Evolutionary conservation across 1,140 invertebrate species (phyloP).

Genomic region (Polypedilum vanderplanki): DNA sequence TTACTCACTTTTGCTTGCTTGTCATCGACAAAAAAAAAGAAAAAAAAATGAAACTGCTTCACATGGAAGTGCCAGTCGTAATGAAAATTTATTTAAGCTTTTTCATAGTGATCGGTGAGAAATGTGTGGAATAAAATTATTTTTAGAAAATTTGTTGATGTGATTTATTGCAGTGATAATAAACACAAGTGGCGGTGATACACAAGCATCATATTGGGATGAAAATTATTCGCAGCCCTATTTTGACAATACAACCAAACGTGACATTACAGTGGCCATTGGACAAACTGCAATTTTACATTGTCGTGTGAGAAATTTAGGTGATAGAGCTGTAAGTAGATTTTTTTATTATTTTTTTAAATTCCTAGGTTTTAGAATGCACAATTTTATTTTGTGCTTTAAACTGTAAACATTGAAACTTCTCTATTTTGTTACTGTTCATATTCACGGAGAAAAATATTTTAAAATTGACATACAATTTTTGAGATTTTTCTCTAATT

Average conservation of each 20-base stretch:
- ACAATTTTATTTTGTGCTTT: too few species aligned
- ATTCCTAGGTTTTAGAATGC: too few species aligned
- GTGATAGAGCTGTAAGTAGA: constrained; percentile 74
- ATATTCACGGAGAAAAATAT: too few species aligned
- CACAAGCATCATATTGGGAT: constrained; percentile 36
- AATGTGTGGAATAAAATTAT: background rate
- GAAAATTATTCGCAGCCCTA: constrained; percentile 73
- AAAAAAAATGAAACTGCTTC: background rate
- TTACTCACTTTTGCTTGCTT: background rate
- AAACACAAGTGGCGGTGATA: constrained; percentile 21
- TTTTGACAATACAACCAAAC: constrained; percentile 79
- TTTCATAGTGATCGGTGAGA: constrained; percentile 10
- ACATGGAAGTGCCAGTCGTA: constrained; percentile 6
- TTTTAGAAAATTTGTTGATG: background rate
- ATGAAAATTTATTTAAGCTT: background rate
- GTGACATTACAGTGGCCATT: constrained; percentile 76
- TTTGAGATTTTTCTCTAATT: too few species aligned
- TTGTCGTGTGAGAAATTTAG: constrained; percentile 76
- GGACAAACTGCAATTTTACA: constrained; percentile 78
- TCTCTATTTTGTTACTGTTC: too few species aligned
- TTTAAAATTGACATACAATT: too few species aligned
- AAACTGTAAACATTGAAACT: too few species aligned
- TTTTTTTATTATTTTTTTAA: background rate
- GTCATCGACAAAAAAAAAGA: background rate
- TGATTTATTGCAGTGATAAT: constrained; percentile 24